Evolutionary conservation across 2,797 vertebrate genomes (phyloP).

Genomic region (Muscicapa comitata): DNA sequence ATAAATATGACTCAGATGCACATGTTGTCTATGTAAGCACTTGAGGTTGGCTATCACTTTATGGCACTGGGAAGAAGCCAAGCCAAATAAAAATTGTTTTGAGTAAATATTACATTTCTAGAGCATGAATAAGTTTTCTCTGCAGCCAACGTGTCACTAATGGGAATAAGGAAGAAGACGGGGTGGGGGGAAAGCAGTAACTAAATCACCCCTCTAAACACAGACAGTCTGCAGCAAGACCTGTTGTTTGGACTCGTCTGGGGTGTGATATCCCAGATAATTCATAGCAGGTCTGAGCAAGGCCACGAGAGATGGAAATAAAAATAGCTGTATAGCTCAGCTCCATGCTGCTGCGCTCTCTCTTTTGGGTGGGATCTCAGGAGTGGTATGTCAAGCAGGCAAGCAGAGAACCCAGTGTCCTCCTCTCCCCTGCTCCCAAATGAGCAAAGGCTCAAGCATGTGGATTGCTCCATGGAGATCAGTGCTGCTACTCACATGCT

Average conservation of each 20-base stretch:
- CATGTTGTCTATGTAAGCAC: slow-evolving; percentile 64
- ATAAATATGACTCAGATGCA: slow-evolving; percentile 72
- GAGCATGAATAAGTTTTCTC: slow-evolving; percentile 53
- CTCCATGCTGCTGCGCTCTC: not conserved
- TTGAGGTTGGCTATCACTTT: slow-evolving; percentile 64
- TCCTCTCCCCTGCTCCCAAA: not conserved
- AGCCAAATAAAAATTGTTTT: slow-evolving; percentile 71
- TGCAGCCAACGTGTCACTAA: slow-evolving; percentile 60
- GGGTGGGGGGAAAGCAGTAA: slow-evolving; percentile 39
- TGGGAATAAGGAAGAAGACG: slow-evolving; percentile 65
- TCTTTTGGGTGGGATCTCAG: not conserved
- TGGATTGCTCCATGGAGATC: not conserved
- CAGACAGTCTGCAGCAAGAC: slow-evolving; percentile 51
- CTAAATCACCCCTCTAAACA: slow-evolving; percentile 53
- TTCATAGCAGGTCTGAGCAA: slow-evolving; percentile 41
- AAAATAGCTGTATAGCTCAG: slow-evolving; percentile 38
- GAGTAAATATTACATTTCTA: slow-evolving; percentile 68
- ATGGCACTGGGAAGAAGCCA: slow-evolving; percentile 66
- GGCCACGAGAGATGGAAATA: slow-evolving; percentile 3
- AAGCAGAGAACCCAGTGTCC: slow-evolving; percentile 13
- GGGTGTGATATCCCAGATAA: slow-evolving; percentile 51
- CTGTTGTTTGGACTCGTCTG: slow-evolving; percentile 55
- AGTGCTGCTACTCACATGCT: slow-evolving; percentile 16
- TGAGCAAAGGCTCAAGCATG: not conserved
- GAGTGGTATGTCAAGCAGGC: not conserved